Evolutionary conservation across 2,113 vertebrate species (phyloP), one percentile per base, ranked within the genome.

Genomic region (Phrynosoma platyrhinos): DNA sequence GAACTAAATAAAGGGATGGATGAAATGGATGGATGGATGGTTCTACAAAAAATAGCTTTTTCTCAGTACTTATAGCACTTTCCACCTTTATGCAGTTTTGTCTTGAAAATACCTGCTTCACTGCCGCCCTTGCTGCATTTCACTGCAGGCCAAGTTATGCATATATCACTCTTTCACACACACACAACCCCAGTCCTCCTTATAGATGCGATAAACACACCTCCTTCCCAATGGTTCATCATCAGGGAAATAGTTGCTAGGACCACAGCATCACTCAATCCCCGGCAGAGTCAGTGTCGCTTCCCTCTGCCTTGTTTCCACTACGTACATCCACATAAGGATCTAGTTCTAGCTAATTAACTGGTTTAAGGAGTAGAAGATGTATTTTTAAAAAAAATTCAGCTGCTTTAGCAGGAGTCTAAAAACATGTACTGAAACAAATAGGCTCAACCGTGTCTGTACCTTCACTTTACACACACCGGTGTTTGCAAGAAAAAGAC

Each of bases 321-420:
- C 71, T 75, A 36, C 71, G 0, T 0, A 40, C 23, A 83, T 64
- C 72, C 62, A 0, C 2, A 58, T 69, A 16, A 5, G 85, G 80
- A 47, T 91, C 74, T 75, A 55, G 81, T 30, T 79, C 40, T 78
- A 83, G 75, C 74, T 93, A 62, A 94, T 89, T 40, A 85, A 90
- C 53, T 84, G 83, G 13, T 52, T 40, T 30, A 12, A 76, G 84
- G 80, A 21, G 64, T 82, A 84, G 74, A 79, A 89, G 85, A 78
- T 23, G 25, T 47, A 20, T 71, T 77, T 71, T 74, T 84, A 91
- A 82, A 87, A 92, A 89, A 74, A 32, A 0, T 30, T 84, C 40
- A 21, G 30, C 90, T 85, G 87, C n/a, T 13, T 89, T 84, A 79
- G 74, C 20, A 0, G 32, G 36, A 86, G 47, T 14, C 55, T 66